Evolutionary conservation across 2,797 vertebrate genomes (phyloP), one percentile per base, ranked within the genome.

Genomic region (Chelonia mydas): DNA sequence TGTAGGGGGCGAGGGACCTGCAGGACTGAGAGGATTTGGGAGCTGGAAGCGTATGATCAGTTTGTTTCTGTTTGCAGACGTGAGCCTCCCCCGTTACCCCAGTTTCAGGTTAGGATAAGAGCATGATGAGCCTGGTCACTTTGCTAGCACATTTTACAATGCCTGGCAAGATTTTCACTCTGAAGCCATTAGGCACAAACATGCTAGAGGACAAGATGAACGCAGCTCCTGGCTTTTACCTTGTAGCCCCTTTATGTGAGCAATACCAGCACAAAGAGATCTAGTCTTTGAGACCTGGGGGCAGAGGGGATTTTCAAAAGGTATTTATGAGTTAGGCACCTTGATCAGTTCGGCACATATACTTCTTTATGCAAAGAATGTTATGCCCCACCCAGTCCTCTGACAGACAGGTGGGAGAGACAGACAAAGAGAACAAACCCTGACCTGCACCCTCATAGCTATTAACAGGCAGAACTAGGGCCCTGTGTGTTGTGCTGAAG

Each of bases 401-500:
- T 31, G 3, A 16, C 6, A 13, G 59, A 61, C 59, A 16, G 31
- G 12, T 33, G 59, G 13, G 15, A 33, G 28, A 59, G 9, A 47
- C 0, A 1, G 33, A 57, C n/a, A 4, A 4, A 77, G 5, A 11
- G 47, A 33, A 25, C 2, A 55, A 81, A 3, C 15, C 51, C 74
- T 28, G 25, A 11, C 8, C 12, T 37, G 33, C 27, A 10, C 76
- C 50, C 12, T 28, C 25, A 21, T 86, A 79, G 11, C 27, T 57
- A 57, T 13, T 28, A 2, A 11, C 47, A 68, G 54, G 25, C 55
- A 87, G 33, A 77, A 84, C 15, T 77, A 74, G 90, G 80, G 72
- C 9, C 5, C 41, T 2, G 0, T 0, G 83, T 19, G 51, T 83
- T 54, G 77, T n/a, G 15, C 16, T 16, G 31, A 9, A 65, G 0